A percentile compares a stretch with the other conserved stretches of the same genome.
Evolutionary conservation across 2,888 invertebrate genomes (phyloP).

Genomic region (Conomelus anceps): DNA sequence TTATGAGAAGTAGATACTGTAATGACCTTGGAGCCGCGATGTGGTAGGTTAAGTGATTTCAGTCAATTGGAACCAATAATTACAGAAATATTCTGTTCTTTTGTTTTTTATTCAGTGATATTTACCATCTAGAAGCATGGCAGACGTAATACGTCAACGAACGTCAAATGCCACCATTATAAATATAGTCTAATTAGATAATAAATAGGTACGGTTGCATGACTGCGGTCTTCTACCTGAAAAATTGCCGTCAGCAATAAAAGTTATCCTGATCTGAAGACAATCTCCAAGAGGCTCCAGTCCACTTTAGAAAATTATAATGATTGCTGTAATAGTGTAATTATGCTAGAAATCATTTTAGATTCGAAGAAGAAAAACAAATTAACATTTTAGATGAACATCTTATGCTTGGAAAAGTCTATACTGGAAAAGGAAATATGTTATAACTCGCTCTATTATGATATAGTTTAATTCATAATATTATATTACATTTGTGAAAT

Average conservation of each 20-base stretch:
- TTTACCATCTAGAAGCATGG: background rate
- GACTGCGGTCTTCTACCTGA: background rate
- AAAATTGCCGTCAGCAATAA: background rate
- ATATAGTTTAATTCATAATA: no score
- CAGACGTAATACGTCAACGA: background rate
- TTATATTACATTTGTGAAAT: no score
- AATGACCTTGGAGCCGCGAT: no score
- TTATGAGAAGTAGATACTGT: no score
- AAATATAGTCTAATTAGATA: background rate
- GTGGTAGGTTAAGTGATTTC: no score
- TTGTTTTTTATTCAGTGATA: background rate
- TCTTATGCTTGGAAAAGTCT: no score
- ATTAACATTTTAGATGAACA: background rate
- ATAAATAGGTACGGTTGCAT: background rate
- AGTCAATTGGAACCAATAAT: background rate
- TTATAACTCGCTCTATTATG: no score
- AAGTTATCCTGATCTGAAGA: background rate
- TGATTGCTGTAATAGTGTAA: background rate
- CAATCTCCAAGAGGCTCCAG: background rate
- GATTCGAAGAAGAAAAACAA: background rate
- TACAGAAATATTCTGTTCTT: background rate
- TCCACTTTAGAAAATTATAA: background rate
- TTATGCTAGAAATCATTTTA: background rate
- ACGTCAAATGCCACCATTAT: background rate
- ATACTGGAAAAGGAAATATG: no score